phyloP scores from a whole-genome alignment of 2,888 invertebrate species.

The Theodoxus fluviatilis region DNA sequence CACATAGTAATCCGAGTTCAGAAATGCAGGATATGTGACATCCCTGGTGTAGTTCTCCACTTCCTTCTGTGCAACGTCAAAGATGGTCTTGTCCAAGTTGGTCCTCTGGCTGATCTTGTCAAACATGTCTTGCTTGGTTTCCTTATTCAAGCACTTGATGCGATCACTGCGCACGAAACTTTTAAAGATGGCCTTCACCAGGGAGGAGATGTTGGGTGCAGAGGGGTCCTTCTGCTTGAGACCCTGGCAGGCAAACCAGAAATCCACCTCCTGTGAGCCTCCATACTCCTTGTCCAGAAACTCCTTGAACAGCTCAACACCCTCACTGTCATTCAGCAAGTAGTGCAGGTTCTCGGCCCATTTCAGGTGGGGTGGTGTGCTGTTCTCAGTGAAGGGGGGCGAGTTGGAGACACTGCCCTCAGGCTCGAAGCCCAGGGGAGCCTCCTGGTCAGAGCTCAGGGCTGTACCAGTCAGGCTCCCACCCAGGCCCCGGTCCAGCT shows the following conservation, averaged over 20 bases:
- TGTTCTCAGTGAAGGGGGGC: constrained; percentile 63
- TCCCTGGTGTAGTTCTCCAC: constrained; percentile 84
- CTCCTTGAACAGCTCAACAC: constrained; percentile 82
- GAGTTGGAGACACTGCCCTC: constrained; percentile 70
- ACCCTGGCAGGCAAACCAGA: constrained; percentile 81
- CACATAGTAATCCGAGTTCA: constrained; percentile 90
- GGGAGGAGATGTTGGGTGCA: constrained; percentile 61
- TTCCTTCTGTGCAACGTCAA: constrained; percentile 83
- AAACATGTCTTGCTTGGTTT: constrained; percentile 77
- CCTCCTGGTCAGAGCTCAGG: constrained; percentile 48
- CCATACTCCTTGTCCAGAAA: constrained; percentile 63
- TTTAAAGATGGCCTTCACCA: constrained; percentile 73
- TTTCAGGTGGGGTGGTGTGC: constrained; percentile 78
- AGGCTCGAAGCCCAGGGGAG: constrained; percentile 71
- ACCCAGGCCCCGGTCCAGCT: constrained; percentile 47
- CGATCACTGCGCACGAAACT: constrained; percentile 75
- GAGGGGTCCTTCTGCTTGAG: constrained; percentile 65
- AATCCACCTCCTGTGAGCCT: constrained; percentile 66
- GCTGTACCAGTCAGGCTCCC: constrained; percentile 25
- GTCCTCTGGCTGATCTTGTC: constrained; percentile 49
- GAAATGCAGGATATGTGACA: constrained; percentile 89
- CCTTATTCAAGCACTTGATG: constrained; percentile 79
- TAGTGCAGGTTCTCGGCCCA: constrained; percentile 88
- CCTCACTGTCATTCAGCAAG: constrained; percentile 87
- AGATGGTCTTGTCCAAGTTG: constrained; percentile 79